phyloP scores from a whole-genome alignment of 2,888 invertebrate genomes.

The Noctua janthe region DNA sequence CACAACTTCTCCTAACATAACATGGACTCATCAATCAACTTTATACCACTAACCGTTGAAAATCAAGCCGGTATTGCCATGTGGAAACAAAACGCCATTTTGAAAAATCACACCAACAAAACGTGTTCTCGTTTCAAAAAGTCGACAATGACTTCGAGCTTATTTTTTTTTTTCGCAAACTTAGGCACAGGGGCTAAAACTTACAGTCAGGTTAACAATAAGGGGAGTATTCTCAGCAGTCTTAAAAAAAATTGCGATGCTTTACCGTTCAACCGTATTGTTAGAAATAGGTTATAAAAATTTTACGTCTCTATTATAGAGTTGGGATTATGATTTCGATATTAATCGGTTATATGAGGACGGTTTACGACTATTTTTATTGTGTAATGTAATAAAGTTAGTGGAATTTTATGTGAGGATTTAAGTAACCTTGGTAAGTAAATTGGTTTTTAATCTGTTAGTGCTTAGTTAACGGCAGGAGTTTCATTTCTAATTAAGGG shows the following conservation, averaged over 20 bases:
- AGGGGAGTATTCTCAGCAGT: conserved; percentile 69
- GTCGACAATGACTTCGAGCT: conserved; percentile 77
- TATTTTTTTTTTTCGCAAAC: conserved; percentile 78
- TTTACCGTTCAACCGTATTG: conserved; percentile 54
- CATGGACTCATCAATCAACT: conserved; percentile 54
- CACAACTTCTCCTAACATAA: conserved; percentile 18
- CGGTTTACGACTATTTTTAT: conserved; percentile 65
- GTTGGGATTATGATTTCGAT: conserved; percentile 62
- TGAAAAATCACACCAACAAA: conserved; percentile 74
- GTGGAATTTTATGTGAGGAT: conserved; percentile 48
- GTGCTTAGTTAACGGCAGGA: background rate
- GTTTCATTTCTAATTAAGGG: conserved; percentile 11
- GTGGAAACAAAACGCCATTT: conserved; percentile 72
- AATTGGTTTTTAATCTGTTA: conserved; percentile 49
- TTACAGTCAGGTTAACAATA: conserved; percentile 75
- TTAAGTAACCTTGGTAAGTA: conserved; percentile 41
- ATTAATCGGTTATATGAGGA: conserved; percentile 60
- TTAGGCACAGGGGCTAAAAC: conserved; percentile 77
- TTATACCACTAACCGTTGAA: conserved; percentile 69
- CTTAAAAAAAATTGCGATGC: conserved; percentile 49
- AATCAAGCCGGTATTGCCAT: conserved; percentile 71
- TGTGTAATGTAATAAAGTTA: conserved; percentile 50
- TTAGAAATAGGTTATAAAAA: conserved; percentile 67
- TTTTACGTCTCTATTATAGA: conserved; percentile 72
- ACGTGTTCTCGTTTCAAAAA: conserved; percentile 79